Base-by-base conservation (phyloP, 2,797 vertebrate genomes). In the Enteromius argenteus region DNA sequence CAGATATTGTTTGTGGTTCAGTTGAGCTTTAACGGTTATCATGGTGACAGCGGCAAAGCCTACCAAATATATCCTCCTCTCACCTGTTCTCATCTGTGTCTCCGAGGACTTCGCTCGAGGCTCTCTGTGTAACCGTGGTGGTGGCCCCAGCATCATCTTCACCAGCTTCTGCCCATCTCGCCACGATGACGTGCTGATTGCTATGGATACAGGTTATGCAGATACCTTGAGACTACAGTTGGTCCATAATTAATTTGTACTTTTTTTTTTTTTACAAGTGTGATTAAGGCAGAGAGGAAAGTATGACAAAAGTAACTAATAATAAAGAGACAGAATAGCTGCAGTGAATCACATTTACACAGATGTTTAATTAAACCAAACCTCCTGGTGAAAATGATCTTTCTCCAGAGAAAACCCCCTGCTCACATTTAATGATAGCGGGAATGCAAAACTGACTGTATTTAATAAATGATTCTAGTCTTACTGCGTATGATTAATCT, bases 101-200 rank as follows among this genome's bases (percentile, higher is more conserved):
- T 96, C 95, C 87, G 90, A 89, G 56, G 93, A 91, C 51, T 90
- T 89, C 13, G 91, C 89, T 88, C 91, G 93, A 83, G 92, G 92
- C 62, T 96, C 94, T 21, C 90, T 93, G 14, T 94, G 93, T 83
- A 90, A 73, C 90, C 92, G 96, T 73, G 96, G 94, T 78, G 90
- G 90, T 83, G 97, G 96, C 81, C 97, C 97, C 53, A 99, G 92
- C 21, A 99, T 94, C 94, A 97, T 97, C 88, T 97, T 98, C 53
- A 96, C 96, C 85, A 99, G 89, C 89, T 97, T 99, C 89, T 98
- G 97, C 84, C 98, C 98, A 71, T 99, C 96, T 75, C 98, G 92
- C 98, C 98, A 99, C 13, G 98, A 97, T 0, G 97, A 96, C 75
- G 97, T 93, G 87, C 92, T 97, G 90, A 98, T 97, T 73, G 92